Evolutionary conservation across 2,113 vertebrate species (phyloP).

Genomic region (Notarius quadriscutis): DNA sequence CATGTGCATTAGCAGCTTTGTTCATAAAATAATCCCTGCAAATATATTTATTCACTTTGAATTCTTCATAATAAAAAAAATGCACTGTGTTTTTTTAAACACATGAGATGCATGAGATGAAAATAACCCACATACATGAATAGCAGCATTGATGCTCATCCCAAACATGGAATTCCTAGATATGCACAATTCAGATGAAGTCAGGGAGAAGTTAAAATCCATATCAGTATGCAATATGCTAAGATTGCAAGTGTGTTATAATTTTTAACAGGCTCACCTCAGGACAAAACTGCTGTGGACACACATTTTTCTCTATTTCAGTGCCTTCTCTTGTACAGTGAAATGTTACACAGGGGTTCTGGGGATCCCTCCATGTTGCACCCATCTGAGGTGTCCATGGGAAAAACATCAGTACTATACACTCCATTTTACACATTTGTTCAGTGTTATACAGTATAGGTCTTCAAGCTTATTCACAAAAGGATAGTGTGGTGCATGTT

Average conservation of each 20-base stretch:
- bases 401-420: not conserved
- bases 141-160: slow-evolving; percentile 18
- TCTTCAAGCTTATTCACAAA: not conserved
- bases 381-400: not conserved
- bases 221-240: not conserved
- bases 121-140: slow-evolving; percentile 1
- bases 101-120: not conserved
- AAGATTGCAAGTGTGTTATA: not conserved
- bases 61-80: not conserved
- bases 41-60: not conserved
- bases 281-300: slow-evolving; percentile 7
- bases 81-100: not conserved
- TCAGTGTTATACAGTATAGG: not conserved
- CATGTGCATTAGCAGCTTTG: not conserved
- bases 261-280: not conserved
- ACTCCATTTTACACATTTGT: not conserved
- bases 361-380: not conserved
- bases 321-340: slow-evolving; percentile 2
- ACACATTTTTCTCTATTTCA: not conserved
- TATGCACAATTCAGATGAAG: not conserved
- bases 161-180: not conserved
- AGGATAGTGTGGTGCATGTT: not conserved
- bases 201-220: not conserved
- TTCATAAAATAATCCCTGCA: not conserved
- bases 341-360: not conserved